phyloP scores from a whole-genome alignment of 2,888 invertebrate species.

The Ptilodon capucinus region DNA sequence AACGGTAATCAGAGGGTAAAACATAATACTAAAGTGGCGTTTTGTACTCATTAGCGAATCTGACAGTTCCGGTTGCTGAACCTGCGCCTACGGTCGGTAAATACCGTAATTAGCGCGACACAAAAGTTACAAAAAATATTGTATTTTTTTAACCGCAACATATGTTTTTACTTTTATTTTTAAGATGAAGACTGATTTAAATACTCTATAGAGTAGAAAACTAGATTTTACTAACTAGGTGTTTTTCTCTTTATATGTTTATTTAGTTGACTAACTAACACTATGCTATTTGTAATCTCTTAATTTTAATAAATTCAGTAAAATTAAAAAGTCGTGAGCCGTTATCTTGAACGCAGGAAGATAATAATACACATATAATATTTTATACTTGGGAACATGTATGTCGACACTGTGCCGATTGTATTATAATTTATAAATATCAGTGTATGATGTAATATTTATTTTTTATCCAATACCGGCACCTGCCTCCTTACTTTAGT shows the following conservation, averaged over 20 bases:
- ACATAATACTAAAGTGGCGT: conserved; percentile 51
- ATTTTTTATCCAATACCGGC: background rate
- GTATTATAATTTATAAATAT: background rate
- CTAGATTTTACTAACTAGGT: no score
- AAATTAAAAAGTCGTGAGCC: background rate
- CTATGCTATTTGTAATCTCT: no score
- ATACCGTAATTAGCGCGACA: conserved; percentile 45
- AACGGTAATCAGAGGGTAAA: conserved; percentile 62
- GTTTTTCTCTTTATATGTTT: no score
- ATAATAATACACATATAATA: background rate
- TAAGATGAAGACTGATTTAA: no score
- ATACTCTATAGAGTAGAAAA: no score
- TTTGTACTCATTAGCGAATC: conserved; percentile 59
- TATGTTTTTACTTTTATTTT: no score
- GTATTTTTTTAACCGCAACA: background rate
- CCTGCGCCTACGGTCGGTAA: conserved; percentile 41
- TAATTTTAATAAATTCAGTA: no score
- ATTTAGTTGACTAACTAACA: no score
- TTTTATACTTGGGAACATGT: background rate
- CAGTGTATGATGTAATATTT: background rate
- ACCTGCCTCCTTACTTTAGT: no score
- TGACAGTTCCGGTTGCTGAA: conserved; percentile 57
- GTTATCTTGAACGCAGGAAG: background rate
- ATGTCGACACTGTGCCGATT: background rate
- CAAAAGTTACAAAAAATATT: conserved; percentile 7